Base-by-base conservation (phyloP, 2,797 vertebrate species). In the Urophycis tenuis region DNA sequence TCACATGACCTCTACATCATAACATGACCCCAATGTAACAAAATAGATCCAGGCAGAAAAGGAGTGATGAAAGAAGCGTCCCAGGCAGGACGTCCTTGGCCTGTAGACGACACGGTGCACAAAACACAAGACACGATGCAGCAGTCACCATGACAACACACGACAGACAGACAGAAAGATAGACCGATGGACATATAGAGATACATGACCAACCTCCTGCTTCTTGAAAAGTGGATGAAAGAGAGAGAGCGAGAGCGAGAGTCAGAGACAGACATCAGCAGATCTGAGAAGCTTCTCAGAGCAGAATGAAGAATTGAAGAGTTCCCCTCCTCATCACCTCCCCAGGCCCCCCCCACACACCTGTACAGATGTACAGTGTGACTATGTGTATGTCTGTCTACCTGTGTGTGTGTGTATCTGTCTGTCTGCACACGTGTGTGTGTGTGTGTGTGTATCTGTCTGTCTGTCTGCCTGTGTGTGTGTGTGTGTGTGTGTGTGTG, bases 141-240 rank as follows among this genome's bases (percentile, higher is more conserved):
- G 53, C 53, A 60, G 22, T 60, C 22, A 60, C 22, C n/a, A 2
- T 9, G 5, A 25, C 53, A 60, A 60, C 22, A 60, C 53, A 60
- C 29, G 29, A 71, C 30, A 71, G 30, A 71, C 30, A n/a, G n/a
- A n/a, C n/a, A 31, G 69, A 33, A 1, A 71, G 69, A 33, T 5
- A 71, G 69, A 31, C 30, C 17, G 69, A 22, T 14, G 25, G 29
- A 70, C 25, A 79, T 76, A 72, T 74, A 85, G 25, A 36, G 85
- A 72, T 83, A 78, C 81, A 83, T 86, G 79, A 91, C 89, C 84
- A 91, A 91, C 90, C 88, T 89, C 88, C 89, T 91, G 89, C 88
- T 89, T 91, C 90, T 90, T 86, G 86, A 85, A 91, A 84, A 85
- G 88, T 87, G 85, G 86, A 85, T 67, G 79, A 77, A 84, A n/a